phyloP scores from a whole-genome alignment of 2,888 invertebrate species.

The Dolichomitus sp. region DNA sequence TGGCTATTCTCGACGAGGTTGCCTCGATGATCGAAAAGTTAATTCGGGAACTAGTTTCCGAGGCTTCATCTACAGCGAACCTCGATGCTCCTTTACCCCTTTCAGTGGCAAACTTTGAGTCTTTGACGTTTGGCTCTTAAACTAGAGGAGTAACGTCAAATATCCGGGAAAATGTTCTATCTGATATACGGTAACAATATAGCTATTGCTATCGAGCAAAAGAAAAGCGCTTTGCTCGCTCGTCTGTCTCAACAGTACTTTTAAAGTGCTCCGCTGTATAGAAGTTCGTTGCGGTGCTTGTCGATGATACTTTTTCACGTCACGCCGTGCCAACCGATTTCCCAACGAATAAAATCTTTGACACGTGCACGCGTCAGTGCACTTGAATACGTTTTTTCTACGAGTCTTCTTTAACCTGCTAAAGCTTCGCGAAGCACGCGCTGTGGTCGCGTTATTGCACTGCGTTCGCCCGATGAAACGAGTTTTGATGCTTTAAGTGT shows the following conservation, averaged over 20 bases:
- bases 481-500: constrained; percentile 57
- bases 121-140: constrained; percentile 26
- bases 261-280: constrained; percentile 30
- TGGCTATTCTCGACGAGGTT: constrained; percentile 45
- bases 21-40: too few relatives aligned
- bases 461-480: constrained; percentile 43
- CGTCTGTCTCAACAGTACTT: constrained; percentile 22
- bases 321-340: constrained; percentile 13
- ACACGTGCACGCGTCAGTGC: constrained; percentile 2
- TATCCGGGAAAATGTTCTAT: constrained; percentile 15
- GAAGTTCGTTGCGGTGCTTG: background rate
- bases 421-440: constrained; percentile 18
- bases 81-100: constrained; percentile 18
- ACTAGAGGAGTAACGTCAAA: background rate
- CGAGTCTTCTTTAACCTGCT: constrained; percentile 18
- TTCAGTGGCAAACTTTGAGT: constrained; percentile 31
- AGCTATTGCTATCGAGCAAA: constrained; percentile 28
- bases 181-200: constrained; percentile 15
- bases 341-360: constrained; percentile 22
- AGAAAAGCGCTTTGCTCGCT: background rate
- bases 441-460: constrained; percentile 56
- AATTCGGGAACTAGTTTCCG: constrained; percentile 50
- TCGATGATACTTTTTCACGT: constrained; percentile 17
- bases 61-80: constrained; percentile 51
- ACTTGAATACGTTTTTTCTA: constrained; percentile 6